Conservation (phyloP, 2,888 invertebrate genomes). For the Teleiodes luculella region DNA sequence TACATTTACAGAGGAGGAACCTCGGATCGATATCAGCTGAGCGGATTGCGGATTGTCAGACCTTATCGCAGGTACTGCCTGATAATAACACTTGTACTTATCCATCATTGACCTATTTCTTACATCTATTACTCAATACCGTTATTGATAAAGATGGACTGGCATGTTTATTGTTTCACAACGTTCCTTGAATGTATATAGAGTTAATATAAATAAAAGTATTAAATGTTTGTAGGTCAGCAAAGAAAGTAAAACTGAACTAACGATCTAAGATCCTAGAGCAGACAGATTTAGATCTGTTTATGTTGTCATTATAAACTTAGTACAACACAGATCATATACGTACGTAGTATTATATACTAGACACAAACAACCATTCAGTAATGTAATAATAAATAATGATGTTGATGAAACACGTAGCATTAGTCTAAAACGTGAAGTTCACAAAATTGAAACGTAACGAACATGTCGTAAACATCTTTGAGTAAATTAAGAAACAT, state of each 20-base stretch:
- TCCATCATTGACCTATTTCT: slow-evolving; percentile 36
- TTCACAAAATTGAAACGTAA: slow-evolving; percentile 3
- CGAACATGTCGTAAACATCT: slow-evolving; percentile 1
- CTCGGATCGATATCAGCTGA: slow-evolving; percentile 69
- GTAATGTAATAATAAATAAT: too few species aligned
- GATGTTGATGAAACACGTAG: not conserved
- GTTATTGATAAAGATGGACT: not conserved
- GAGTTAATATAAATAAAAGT: slow-evolving; percentile 6
- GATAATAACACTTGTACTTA: not conserved
- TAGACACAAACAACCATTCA: not conserved
- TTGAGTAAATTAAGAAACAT: not conserved
- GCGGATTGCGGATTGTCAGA: slow-evolving; percentile 45
- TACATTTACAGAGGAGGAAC: slow-evolving; percentile 38
- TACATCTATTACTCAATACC: not conserved
- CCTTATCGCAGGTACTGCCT: slow-evolving; percentile 52
- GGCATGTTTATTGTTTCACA: not conserved
- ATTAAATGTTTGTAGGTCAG: slow-evolving; percentile 11
- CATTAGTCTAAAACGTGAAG: not conserved
- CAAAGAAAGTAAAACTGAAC: not conserved
- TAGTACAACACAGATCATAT: too few species aligned
- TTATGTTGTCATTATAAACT: not conserved
- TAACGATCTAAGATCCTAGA: not conserved
- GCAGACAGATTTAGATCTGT: not conserved
- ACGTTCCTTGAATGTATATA: not conserved
- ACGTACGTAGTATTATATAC: too few species aligned